Evolutionary conservation across 2,888 invertebrate species (phyloP).

Genomic region (Deilephila elpenor): DNA sequence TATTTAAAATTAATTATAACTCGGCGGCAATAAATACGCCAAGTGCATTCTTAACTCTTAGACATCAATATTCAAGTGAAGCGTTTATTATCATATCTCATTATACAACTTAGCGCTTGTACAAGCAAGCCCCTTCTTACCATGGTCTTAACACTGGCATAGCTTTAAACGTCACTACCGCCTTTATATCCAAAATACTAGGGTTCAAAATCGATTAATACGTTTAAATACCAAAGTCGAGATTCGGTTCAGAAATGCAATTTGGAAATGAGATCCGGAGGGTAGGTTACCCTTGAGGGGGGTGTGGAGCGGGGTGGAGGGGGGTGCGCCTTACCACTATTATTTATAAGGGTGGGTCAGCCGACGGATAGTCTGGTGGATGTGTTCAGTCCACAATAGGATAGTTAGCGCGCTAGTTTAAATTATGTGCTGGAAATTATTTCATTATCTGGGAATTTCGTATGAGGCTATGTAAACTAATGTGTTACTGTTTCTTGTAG

Average conservation of each 20-base stretch:
- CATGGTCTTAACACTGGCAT: conserved; percentile 73
- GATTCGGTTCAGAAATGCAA: conserved; percentile 81
- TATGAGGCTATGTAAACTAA: too few species aligned
- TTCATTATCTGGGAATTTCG: too few species aligned
- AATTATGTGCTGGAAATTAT: neutral
- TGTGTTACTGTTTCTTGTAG: too few species aligned
- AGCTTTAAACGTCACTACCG: conserved; percentile 54
- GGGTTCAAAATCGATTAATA: conserved; percentile 49
- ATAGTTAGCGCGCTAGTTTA: conserved; percentile 22
- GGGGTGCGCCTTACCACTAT: conserved; percentile 78
- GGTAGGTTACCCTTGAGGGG: conserved; percentile 75
- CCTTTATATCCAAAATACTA: conserved; percentile 47
- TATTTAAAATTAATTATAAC: conserved; percentile 35
- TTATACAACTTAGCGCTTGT: conserved; percentile 84
- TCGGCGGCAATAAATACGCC: conserved; percentile 66
- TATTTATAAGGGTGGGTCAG: conserved; percentile 84
- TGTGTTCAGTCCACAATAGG: conserved; percentile 27
- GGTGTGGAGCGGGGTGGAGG: conserved; percentile 49
- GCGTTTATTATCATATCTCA: conserved; percentile 85
- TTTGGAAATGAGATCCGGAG: conserved; percentile 84
- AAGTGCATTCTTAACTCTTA: conserved; percentile 79
- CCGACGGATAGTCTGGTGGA: conserved; percentile 68
- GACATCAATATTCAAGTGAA: conserved; percentile 82
- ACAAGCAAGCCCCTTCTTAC: conserved; percentile 74
- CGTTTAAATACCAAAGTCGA: conserved; percentile 72